Percentiles rank a stretch among this genome's conserved stretches.
These are phyloP conservation scores for Odontamblyopus lacepedii DNA, from an alignment of 2,797 vertebrate species.

Conservation along the genomic window DNA sequence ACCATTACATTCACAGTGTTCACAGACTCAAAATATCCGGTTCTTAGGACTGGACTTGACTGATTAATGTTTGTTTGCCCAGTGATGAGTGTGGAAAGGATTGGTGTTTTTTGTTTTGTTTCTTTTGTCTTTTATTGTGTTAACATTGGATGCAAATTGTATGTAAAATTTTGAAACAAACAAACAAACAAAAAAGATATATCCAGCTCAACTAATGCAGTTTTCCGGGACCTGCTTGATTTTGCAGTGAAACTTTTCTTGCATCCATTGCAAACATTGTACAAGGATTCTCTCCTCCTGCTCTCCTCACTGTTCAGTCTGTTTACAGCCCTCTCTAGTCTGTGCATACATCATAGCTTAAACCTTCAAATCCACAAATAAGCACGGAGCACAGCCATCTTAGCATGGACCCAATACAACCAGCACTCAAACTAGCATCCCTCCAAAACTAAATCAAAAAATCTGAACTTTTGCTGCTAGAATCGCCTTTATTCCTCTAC, in stretches of 20 bases:
- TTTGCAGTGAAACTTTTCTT: not conserved
- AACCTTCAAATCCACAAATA: conserved; percentile 16
- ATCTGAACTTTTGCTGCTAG: conserved; percentile 20
- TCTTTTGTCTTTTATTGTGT: no score
- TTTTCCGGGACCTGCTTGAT: not conserved
- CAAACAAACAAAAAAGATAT: no score
- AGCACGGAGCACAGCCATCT: conserved; percentile 2
- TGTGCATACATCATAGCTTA: conserved; percentile 22
- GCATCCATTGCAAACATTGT: not conserved
- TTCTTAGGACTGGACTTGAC: no score
- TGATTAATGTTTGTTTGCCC: no score
- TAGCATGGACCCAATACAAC: conserved; percentile 18
- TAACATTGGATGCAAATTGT: no score
- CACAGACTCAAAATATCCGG: no score
- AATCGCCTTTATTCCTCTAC: conserved; percentile 24
- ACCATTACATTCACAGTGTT: no score
- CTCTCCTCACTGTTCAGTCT: not conserved
- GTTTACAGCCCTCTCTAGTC: conserved; percentile 6
- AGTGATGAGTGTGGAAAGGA: no score
- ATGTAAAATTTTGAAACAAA: no score
- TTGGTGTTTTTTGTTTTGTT: no score
- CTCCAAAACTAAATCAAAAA: conserved; percentile 7
- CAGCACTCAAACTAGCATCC: conserved; percentile 21
- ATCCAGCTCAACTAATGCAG: no score
- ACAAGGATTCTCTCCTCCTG: not conserved